Evolutionary conservation across 2,888 invertebrate genomes (phyloP), one percentile per base, ranked within the genome.

Genomic region (Salticus scenicus): DNA sequence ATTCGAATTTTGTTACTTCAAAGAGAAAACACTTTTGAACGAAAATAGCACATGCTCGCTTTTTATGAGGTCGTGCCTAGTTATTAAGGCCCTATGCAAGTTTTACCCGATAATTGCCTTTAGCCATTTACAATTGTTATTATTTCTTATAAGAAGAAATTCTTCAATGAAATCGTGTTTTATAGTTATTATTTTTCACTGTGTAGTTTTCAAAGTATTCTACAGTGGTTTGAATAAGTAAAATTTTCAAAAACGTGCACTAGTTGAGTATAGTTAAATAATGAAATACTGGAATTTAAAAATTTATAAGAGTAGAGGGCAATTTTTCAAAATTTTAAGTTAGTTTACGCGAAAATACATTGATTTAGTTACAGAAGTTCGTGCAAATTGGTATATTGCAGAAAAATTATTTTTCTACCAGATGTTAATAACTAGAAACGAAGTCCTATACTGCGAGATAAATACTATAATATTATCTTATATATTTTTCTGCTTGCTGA

Each of bases 21-120:
- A n/a, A 41, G 41, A 14, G 14, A 27, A 70, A 41, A 42, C 37
- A 24, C 37, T 42, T 12, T 42, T 20, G 42, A 27, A 24, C 10
- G 42, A 27, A n/a, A 70, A 70, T 14, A 42, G 42, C 70, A 70
- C 41, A 70, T 70, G 70, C 24, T 70, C 70, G 20, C 70, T 14
- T 70, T 70, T 27, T 27, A 10, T 12, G n/a, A 37, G 27, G n/a
- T 14, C 2, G 14, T 20, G 10, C 14, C 27, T 1, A 27, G 70
- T 70, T 70, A 70, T 70, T 42, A 70, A 42, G 42, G 24, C 37
- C 12, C 12, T 7, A 12, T 20, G 24, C 7, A 47, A 10, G 7
- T 47, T 47, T 42, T 41, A 0, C 33, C 33, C 67, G n/a, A 67
- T 67, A 67, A 41, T 10, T 41, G 27, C 24, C 2, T 14, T 1